phyloP scores from a whole-genome alignment of 2,888 invertebrate species.

The Rotaria magnacalcarata region DNA sequence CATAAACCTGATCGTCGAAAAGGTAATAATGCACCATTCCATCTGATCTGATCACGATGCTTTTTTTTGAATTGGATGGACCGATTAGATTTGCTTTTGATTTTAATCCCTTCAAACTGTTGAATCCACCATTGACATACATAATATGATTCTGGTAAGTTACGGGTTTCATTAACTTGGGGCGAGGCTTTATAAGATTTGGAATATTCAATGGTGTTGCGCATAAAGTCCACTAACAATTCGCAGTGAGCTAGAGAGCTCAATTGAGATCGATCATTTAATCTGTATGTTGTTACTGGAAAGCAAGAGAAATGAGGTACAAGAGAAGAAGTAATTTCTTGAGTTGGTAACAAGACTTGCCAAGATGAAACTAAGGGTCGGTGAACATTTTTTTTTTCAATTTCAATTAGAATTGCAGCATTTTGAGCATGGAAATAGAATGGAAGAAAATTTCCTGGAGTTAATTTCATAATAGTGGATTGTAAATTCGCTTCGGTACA shows the following conservation, averaged over 20 bases:
- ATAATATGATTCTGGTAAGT: neutral
- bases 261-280: neutral
- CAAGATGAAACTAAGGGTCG: neutral
- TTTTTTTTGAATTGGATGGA: neutral
- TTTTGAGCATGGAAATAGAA: conserved; percentile 4
- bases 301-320: neutral
- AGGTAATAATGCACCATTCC: neutral
- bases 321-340: neutral
- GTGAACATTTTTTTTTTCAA: neutral
- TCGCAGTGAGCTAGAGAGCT: neutral
- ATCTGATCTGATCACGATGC: neutral
- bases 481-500: neutral
- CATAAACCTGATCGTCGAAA: conserved; percentile 10
- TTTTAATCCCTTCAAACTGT: neutral
- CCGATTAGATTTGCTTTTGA: neutral
- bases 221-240: neutral
- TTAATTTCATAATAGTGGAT: neutral
- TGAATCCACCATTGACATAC: neutral
- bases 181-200: neutral
- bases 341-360: neutral
- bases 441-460: neutral
- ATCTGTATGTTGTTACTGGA: neutral
- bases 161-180: neutral
- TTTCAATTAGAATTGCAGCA: conserved; percentile 31
- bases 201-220: neutral